Base-by-base conservation (phyloP, 2,797 vertebrate species). In the Danio kyathit region DNA sequence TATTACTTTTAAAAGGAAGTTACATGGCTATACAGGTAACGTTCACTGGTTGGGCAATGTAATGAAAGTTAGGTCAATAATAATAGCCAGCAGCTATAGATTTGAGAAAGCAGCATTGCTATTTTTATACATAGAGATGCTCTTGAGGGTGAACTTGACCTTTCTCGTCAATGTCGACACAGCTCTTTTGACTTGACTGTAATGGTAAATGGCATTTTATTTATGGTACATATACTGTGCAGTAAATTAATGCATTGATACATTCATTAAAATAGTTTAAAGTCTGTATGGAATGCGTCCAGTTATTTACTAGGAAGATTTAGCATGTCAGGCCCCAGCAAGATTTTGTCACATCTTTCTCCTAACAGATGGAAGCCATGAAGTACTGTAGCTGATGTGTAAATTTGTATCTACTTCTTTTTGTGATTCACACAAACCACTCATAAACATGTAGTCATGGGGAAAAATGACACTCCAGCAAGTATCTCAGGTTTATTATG, bases 371-470 rank as follows among this genome's bases (percentile, higher is more conserved):
- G 11, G 8, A 43, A 57, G 17, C 7, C 8, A 16, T 44, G 14
- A 46, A 59, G 29, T 29, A 29, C 29, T 29, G 71, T 59, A 59
- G 41, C 5, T 59, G 5, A 46, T 46, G 54, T 7, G 17, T 73
- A 16, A 5, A 71, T 71, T 56, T 74, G 1, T 74, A 21, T 51
- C 4, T 17, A 16, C 40, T 6, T 16, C 10, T 63, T 44, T 63
- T 75, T 16, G 40, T 64, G 14, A 64, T 75, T 16, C 38, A 79
- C 57, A 46, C 54, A 71, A 52, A 51, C 40, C 51, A 14, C 52
- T 66, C 52, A 46, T 48, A 91, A 90, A 91, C 93, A 92, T 87
- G 38, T 71, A 80, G 86, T 77, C 88, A 86, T 82, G 48, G 84
- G 84, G 76, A 87, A 87, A 85, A 86, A 85, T 80, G 84, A 88